Base-by-base conservation (phyloP, 2,888 invertebrate species). In the Caenorhabditis parvicauda region DNA sequence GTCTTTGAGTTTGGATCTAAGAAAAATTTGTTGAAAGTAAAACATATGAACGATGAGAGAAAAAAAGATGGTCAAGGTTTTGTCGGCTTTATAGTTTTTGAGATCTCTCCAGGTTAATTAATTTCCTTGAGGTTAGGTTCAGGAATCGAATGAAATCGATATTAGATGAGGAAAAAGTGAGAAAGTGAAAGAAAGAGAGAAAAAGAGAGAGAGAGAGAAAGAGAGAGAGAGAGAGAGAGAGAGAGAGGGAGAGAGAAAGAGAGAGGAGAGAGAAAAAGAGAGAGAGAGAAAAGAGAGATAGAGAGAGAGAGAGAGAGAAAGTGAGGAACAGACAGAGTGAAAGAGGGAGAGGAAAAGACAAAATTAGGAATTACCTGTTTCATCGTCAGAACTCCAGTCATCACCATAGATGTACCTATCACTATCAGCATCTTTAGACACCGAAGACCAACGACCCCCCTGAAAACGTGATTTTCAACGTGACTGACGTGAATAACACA, bases 371-470 rank as follows among this genome's bases (percentile, higher is more conserved):
- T 29, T 22, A 45, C 43, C 24, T 38, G 44, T 27, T 24, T 61
- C 54, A 57, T 66, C 69, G 21, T 67, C 71, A 43, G 70, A 69
- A 22, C 65, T 67, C 75, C 75, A 75, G 45, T 75, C 74, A 54
- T 75, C 75, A 4, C 75, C 75, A 54, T 75, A 75, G 37, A 75
- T 64, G 50, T 65, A 54, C 3, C 47, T 32, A 45, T 59, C 54
- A 25, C 55, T 54, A 19, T 55, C 50, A 14, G 19, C n/a, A n/a
- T n/a, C n/a, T n/a, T n/a, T n/a, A n/a, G n/a, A n/a, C n/a, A n/a
- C n/a, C n/a, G n/a, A n/a, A n/a, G n/a, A n/a, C n/a, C n/a, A n/a
- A n/a, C n/a, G n/a, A n/a, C n/a, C n/a, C n/a, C 35, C 9, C 35
- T 9, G 9, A 38, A 53, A 22, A 39, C 50, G 44, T 64, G 63